Evolutionary conservation across 2,113 vertebrate genomes (phyloP), one percentile per base, ranked within the genome.

Genomic region (Melospiza melodia): DNA sequence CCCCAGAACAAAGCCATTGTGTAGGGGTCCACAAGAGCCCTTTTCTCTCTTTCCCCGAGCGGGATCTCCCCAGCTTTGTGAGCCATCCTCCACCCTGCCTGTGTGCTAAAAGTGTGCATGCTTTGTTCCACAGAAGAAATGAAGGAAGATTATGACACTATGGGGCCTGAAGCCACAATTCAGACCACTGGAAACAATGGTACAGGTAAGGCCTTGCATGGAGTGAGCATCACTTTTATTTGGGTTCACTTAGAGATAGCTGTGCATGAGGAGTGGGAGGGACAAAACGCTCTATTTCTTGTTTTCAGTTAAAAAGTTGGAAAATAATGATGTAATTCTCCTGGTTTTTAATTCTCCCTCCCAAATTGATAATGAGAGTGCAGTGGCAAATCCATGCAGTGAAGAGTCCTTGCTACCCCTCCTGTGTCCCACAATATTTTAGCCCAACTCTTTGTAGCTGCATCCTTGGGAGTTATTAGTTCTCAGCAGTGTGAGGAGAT

Each of bases 71-170:
- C 95, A 96, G 95, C 93, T 97, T 78, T 97, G 92, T 93, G 86
- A 96, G 95, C 92, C 67, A 41, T 66, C 96, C 91, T 44, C 31
- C 77, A 28, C 49, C 31, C 15, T 93, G 93, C 96, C 89, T 93
- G 96, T 94, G 96, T 74, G 85, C 96, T 98, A 97, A 98, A 95
- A 94, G 90, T 95, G 94, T 92, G 43, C 75, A 43, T 97, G 97
- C 77, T 98, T 90, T 96, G 63, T 95, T 97, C 78, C 96, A 82
- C 98, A 99, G 99, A 99, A 98, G 99, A 99, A 98, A 99, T 99
- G 97, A 99, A 99, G 97, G 99, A 99, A 96, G 99, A 99, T 81
- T 99, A 99, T 96, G 99, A 99, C 98, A 98, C 98, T 96, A 97
- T 99, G 98, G 99, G 99, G 97, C 98, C 99, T 63, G 99, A 99